Evolutionary conservation across 1,140 invertebrate genomes (phyloP).

Genomic region (Polypedilum vanderplanki): DNA sequence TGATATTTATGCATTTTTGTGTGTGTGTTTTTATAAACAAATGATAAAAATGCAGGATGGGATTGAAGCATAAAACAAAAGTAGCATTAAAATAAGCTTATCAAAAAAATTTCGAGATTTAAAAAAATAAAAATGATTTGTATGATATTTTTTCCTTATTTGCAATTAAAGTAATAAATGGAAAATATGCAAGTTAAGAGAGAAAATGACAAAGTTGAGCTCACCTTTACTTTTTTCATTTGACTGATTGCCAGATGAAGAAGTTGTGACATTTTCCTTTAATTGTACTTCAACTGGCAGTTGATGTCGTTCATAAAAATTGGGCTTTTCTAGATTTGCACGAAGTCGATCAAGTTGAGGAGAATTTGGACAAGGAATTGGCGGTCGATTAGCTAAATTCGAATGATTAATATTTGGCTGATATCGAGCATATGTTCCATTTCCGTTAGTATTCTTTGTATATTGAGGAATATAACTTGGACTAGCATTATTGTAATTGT

Average conservation of each 20-base stretch:
- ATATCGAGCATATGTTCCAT: background rate
- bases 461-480: background rate
- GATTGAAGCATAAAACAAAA: constrained; percentile 19
- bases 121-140: background rate
- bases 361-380: background rate
- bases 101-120: background rate
- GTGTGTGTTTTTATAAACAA: background rate
- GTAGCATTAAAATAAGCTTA: background rate
- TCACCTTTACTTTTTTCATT: background rate
- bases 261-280: background rate
- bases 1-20: background rate
- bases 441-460: background rate
- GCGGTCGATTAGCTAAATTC: constrained; percentile 15
- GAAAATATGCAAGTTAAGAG: background rate
- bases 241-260: background rate
- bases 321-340: background rate
- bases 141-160: background rate
- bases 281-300: constrained; percentile 12
- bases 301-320: constrained; percentile 26
- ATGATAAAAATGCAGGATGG: constrained; percentile 1
- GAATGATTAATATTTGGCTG: background rate
- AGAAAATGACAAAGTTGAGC: background rate
- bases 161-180: background rate
- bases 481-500: constrained; percentile 24
- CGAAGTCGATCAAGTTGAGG: constrained; percentile 21